phyloP scores from a whole-genome alignment of 2,797 vertebrate genomes.

The Poeciliopsis paucimaculata region DNA sequence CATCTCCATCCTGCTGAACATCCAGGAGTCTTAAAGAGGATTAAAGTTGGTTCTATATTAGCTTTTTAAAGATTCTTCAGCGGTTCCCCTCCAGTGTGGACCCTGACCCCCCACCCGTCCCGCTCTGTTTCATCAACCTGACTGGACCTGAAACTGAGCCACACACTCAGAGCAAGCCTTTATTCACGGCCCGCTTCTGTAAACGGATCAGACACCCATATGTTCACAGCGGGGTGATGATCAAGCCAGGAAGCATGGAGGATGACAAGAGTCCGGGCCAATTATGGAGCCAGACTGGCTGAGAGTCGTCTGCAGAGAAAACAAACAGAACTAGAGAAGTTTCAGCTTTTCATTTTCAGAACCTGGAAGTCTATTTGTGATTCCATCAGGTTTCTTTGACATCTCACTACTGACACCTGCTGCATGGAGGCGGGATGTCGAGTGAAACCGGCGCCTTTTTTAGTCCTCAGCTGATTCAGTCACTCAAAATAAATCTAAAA shows the following conservation, averaged over 20 bases:
- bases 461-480: constrained; percentile 35
- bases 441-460: constrained; percentile 31
- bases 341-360: constrained; percentile 11
- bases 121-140: constrained; percentile 33
- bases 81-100: not conserved
- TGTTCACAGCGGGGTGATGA: constrained; percentile 57
- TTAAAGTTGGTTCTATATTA: constrained; percentile 23
- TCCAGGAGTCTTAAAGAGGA: constrained; percentile 17
- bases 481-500: constrained; percentile 46
- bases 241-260: constrained; percentile 46
- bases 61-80: not conserved
- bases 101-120: not conserved
- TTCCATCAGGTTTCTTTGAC: constrained; percentile 21
- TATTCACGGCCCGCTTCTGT: constrained; percentile 42
- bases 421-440: constrained; percentile 55
- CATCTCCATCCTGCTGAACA: constrained; percentile 3
- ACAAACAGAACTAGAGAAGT: constrained; percentile 22
- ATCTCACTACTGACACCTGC: constrained; percentile 78
- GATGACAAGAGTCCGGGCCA: constrained; percentile 52
- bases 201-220: constrained; percentile 60
- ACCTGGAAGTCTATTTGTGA: constrained; percentile 29
- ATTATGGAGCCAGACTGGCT: constrained; percentile 35
- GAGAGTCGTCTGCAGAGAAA: constrained; percentile 8
- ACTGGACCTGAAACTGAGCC: constrained; percentile 36
- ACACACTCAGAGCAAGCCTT: constrained; percentile 29